Evolutionary conservation across 2,797 vertebrate genomes (phyloP).

Genomic region (Chlorospingus flavigularis): DNA sequence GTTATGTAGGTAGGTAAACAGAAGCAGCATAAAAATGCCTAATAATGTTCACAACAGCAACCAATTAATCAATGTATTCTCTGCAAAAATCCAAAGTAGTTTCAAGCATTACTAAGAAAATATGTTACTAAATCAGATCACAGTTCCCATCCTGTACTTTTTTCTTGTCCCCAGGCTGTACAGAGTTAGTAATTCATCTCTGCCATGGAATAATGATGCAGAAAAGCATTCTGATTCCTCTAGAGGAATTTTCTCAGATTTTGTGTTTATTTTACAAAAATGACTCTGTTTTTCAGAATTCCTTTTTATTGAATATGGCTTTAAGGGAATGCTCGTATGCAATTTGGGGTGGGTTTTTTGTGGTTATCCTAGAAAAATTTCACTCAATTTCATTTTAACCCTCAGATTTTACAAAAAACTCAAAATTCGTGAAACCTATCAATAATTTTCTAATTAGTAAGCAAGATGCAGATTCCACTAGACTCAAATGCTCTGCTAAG

Average conservation of each 20-base stretch:
- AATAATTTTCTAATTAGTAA: not conserved
- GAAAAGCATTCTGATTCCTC: not conserved
- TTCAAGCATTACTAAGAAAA: not conserved
- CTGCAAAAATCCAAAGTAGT: not conserved
- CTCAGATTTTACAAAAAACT: not conserved
- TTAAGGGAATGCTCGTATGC: not conserved
- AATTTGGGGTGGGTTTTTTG: accelerated
- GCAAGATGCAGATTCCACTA: not conserved
- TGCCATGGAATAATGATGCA: not conserved
- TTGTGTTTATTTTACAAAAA: not conserved
- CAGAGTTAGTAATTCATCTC: not conserved
- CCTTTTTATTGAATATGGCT: not conserved
- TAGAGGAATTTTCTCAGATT: not conserved
- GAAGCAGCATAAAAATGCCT: not conserved
- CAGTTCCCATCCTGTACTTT: not conserved
- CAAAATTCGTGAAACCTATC: not conserved
- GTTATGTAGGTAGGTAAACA: not conserved
- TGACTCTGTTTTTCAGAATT: not conserved
- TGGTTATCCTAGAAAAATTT: not conserved
- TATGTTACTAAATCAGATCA: not conserved
- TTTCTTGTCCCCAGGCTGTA: not conserved
- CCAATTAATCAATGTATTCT: not conserved
- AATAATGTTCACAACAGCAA: not conserved
- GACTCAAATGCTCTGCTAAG: not conserved
- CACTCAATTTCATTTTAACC: not conserved